Base-by-base conservation (phyloP, 2,113 vertebrate genomes). In the Silurus asotus region DNA sequence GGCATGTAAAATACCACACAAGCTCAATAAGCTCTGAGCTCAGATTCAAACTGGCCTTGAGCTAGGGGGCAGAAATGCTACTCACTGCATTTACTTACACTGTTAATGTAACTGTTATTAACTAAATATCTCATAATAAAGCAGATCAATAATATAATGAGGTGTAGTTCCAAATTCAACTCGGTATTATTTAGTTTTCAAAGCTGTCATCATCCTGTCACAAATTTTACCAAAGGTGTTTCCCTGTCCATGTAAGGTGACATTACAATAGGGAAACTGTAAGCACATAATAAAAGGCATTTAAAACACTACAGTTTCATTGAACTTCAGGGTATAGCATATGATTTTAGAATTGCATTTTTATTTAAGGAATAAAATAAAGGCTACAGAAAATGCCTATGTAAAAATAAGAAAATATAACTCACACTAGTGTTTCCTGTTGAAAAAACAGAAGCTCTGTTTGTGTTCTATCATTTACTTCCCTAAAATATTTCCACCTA, bases 371-470 rank as follows among this genome's bases (percentile, higher is more conserved):
- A n/a, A n/a, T n/a, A n/a, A 87, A 87, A 89, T 91, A 90, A 91
- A 92, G 89, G 19, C 20, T n/a, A 37, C 51, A 49, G 58, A 2
- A 23, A 19, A 49, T 23, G 10, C 37, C 6, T 23, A 83, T 51
- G 37, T 19, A 84, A 75, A 75, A 75, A 75, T 4, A 65, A 77
- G 0, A 62, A 19, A 61, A 61, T 19, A 49, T 70, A 86, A 89
- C 87, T 49, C 88, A 84, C 82, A 92, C 88, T 83, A 87, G 80
- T 86, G 90, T 90, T 76, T 62, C 58, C 64, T 72, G 76, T 64
- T 37, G 48, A n/a, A 67, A 84, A 88, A 84, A 88, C 91, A 91
- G 88, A 74, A 82, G 65, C 6, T 28, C 17, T 81, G 25, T 76
- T 82, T 78, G 76, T 82, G 81, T 76, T 75, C 37, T 62, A 6